Evolutionary conservation across 2,888 invertebrate genomes (phyloP).

Genomic region (Spicauda simplicius): DNA sequence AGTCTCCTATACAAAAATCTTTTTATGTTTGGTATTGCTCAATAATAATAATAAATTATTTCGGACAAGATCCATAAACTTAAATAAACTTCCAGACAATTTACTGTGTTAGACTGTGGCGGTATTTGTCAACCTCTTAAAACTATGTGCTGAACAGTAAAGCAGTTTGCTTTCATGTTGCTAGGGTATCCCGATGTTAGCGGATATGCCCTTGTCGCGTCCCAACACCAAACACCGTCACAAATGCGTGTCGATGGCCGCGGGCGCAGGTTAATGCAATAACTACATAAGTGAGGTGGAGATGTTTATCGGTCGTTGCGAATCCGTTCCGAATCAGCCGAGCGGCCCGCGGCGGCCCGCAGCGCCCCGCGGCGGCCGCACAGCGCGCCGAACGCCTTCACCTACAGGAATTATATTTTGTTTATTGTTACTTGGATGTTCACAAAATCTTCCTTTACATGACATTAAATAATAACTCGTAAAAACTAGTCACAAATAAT

Average conservation of each 20-base stretch:
- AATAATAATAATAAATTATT: no score
- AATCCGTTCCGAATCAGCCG: conserved; percentile 21
- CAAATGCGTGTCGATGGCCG: conserved; percentile 1
- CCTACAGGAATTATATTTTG: conserved; percentile 2
- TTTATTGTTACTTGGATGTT: neutral
- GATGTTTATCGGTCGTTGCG: conserved; percentile 22
- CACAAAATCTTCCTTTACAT: neutral
- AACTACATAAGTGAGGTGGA: conserved; percentile 7
- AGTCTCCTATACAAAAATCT: no score
- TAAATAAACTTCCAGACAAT: no score
- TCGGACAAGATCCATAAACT: no score
- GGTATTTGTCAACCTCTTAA: no score
- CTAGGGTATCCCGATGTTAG: neutral
- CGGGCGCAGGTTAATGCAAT: conserved; percentile 1
- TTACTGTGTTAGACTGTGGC: no score
- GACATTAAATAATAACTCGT: no score
- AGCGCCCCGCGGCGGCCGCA: conserved; percentile 9
- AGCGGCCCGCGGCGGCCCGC: conserved; percentile 19
- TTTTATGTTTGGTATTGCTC: no score
- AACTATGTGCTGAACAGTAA: no score
- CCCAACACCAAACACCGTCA: conserved; percentile 13
- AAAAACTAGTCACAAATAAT: no score
- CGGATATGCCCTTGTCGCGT: conserved; percentile 19
- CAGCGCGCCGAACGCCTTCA: conserved; percentile 1
- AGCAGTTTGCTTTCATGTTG: no score